A percentile compares a stretch with the other conserved stretches of the same genome.
Conservation (phyloP, 2,888 invertebrate species). For the Panzeria rudis region DNA sequence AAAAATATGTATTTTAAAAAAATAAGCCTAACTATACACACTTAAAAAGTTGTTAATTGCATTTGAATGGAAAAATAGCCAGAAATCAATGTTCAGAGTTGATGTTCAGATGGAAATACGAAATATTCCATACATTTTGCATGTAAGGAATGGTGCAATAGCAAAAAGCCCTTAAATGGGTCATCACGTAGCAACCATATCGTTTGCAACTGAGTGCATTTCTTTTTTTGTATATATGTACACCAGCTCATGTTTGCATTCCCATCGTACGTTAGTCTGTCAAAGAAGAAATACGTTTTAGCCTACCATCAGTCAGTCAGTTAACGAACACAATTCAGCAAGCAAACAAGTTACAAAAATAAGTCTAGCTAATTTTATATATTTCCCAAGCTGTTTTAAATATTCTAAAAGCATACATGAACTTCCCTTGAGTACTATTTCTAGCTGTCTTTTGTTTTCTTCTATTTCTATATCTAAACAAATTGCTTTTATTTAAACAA, state of each 20-base stretch:
- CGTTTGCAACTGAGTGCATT: conserved; percentile 15
- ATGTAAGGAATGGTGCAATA: conserved; percentile 9
- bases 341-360: background rate
- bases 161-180: conserved; percentile 66
- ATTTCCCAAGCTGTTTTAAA: conserved; percentile 34
- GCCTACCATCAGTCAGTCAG: conserved; percentile 12
- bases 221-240: background rate
- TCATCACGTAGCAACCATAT: conserved; percentile 60
- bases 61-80: conserved; percentile 26
- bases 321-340: background rate
- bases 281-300: conserved; percentile 53
- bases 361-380: conserved; percentile 1
- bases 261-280: conserved; percentile 6
- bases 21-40: conserved; percentile 28
- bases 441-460: conserved; percentile 6
- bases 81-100: conserved; percentile 24
- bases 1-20: no score
- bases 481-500: conserved; percentile 46
- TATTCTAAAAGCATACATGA: conserved; percentile 68
- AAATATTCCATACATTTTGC: background rate
- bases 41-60: conserved; percentile 53
- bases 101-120: background rate
- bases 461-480: conserved; percentile 24
- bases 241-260: conserved; percentile 51
- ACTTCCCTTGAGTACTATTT: conserved; percentile 43